Conservation (phyloP, 2,797 vertebrate genomes). For the Parotocinclus haroldoi region DNA sequence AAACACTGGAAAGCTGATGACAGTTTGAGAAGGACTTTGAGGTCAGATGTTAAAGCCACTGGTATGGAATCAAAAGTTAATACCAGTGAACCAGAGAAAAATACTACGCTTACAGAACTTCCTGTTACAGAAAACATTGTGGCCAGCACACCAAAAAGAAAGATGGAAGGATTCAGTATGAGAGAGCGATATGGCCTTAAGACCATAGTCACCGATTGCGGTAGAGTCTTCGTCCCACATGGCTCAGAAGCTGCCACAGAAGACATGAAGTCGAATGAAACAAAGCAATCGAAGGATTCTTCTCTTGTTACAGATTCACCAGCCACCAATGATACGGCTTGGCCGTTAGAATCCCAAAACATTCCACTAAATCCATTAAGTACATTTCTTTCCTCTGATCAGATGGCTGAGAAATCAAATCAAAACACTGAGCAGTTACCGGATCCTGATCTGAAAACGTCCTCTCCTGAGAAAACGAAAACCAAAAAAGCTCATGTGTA, state of each 20-base stretch:
- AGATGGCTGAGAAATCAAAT: slow-evolving; percentile 13
- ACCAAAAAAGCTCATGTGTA: slow-evolving; percentile 45
- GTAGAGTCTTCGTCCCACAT: slow-evolving; percentile 70
- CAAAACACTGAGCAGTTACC: slow-evolving; percentile 34
- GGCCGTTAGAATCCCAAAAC: neutral
- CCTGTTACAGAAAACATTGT: slow-evolving; percentile 38
- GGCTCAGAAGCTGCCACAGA: slow-evolving; percentile 55
- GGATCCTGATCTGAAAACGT: slow-evolving; percentile 7
- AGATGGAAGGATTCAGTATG: slow-evolving; percentile 64
- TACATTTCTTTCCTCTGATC: neutral
- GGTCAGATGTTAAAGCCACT: slow-evolving; percentile 29
- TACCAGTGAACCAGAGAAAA: neutral
- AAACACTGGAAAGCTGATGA: slow-evolving; percentile 38
- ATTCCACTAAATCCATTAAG: neutral
- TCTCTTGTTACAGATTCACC: neutral
- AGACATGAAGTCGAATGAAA: slow-evolving; percentile 47
- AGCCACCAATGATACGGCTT: too few relatives aligned
- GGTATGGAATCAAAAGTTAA: neutral
- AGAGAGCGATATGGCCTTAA: slow-evolving; percentile 69
- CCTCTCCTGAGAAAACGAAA: slow-evolving; percentile 23
- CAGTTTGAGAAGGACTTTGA: slow-evolving; percentile 27
- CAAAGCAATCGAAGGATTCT: slow-evolving; percentile 9
- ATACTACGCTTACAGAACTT: neutral
- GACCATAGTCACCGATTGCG: slow-evolving; percentile 70
- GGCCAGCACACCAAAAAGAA: slow-evolving; percentile 56